Evolutionary conservation across 2,888 invertebrate genomes (phyloP), one percentile per base, ranked within the genome.

Genomic region (Cephus pulcher): DNA sequence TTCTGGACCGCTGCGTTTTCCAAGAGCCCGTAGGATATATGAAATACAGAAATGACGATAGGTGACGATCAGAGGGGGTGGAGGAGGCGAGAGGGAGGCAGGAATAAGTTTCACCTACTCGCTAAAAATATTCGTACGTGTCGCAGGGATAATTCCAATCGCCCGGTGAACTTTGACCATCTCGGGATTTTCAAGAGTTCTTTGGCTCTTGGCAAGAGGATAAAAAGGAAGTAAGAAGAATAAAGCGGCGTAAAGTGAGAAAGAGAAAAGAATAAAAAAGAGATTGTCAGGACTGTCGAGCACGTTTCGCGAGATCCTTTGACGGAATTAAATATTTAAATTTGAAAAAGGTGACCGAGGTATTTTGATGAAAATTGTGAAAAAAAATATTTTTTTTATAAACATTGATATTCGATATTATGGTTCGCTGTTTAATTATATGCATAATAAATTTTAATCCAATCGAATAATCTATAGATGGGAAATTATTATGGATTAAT

Each of bases 161-260:
- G 23, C 23, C 23, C 23, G 2, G 23, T 6, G 56, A 56, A 56
- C 9, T 56, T 56, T 56, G 56, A 9, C 23, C 56, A 23, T 56
- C 2, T 56, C 2, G 56, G 23, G 40, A 56, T 23, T 23, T 23
- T 56, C 9, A 23, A 56, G 9, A 56, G 56, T 56, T 23, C 23
- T 56, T 56, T 56, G 23, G 23, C 23, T 23, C 23, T 9, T 56
- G 56, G 56, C 6, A 2, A 56, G 0, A 23, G 9, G 9, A 23
- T 56, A 56, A 56, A 23, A 56, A 56, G 9, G 2, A 9, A 23
- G 23, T 40, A 40, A 23, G 15, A 6, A 15, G 6, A 56, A 23
- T 40, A 15, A 71, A 12, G 1, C 33, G 82, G 79, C 83, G 81
- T 34, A 74, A 4, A 37, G 37, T 37, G 75, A 73, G 76, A n/a